Percentiles rank a stretch among this genome's conserved stretches.
Evolutionary conservation across 2,888 invertebrate genomes (phyloP).

Genomic region (Lasioglossum pauxillum): DNA sequence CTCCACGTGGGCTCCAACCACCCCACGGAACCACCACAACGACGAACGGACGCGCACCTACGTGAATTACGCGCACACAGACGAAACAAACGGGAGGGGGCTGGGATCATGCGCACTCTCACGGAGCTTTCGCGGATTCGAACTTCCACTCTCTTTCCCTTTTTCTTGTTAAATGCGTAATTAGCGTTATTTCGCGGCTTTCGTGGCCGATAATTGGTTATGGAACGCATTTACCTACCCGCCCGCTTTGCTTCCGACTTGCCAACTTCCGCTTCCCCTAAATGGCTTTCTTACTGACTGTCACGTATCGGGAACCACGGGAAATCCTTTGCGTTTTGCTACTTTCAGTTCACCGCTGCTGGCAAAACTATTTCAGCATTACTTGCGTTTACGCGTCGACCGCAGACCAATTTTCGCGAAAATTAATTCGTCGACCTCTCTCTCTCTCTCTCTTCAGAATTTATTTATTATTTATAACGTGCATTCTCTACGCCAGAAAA

Average conservation of each 20-base stretch:
- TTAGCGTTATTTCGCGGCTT: constrained; percentile 58
- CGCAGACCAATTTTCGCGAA: too few species aligned
- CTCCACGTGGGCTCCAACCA: constrained; percentile 80
- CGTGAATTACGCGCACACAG: constrained; percentile 14
- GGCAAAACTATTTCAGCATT: not conserved
- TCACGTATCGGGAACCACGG: not conserved
- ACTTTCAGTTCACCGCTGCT: not conserved
- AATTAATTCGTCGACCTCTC: too few species aligned
- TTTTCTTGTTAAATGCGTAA: constrained; percentile 62
- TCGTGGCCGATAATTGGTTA: constrained; percentile 52
- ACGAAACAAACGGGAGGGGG: constrained; percentile 45
- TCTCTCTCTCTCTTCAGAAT: too few species aligned
- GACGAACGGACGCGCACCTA: constrained; percentile 1
- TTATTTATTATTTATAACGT: too few species aligned
- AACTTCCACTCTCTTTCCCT: constrained; percentile 50
- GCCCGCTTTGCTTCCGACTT: constrained; percentile 8
- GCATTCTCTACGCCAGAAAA: too few species aligned
- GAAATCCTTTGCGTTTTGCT: not conserved
- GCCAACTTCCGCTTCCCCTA: not conserved
- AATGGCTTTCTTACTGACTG: not conserved
- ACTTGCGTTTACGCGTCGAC: not conserved
- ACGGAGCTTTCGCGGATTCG: constrained; percentile 46
- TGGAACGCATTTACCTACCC: constrained; percentile 42
- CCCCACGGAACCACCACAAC: constrained; percentile 68
- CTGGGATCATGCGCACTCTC: constrained; percentile 68